Conservation (phyloP, 2,888 invertebrate species). For the Tachina fera region DNA sequence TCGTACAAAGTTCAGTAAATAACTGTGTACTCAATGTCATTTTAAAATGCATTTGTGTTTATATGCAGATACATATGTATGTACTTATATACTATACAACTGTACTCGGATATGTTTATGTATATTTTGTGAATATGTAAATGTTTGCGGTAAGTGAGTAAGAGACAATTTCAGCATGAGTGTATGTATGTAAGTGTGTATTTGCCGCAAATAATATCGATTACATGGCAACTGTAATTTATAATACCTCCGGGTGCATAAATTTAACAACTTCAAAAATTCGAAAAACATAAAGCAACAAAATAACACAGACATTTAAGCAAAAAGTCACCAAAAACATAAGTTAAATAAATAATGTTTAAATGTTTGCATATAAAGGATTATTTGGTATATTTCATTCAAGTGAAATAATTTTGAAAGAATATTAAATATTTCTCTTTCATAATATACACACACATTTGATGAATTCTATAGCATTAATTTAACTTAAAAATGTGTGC, state of each 20-base stretch:
- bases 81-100: too few relatives aligned
- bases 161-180: neutral
- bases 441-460: neutral
- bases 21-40: conserved; percentile 33
- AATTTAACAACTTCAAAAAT: conserved; percentile 60
- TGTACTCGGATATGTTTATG: too few relatives aligned
- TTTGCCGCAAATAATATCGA: conserved; percentile 69
- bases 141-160: neutral
- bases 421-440: conserved; percentile 14
- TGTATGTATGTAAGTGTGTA: conserved; percentile 5
- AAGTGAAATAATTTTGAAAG: conserved; percentile 26
- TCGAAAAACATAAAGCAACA: neutral
- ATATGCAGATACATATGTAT: neutral
- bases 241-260: conserved; percentile 69
- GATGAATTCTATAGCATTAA: conserved; percentile 31
- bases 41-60: conserved; percentile 36
- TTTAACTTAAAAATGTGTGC: neutral
- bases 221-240: conserved; percentile 69
- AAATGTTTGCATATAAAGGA: neutral
- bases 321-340: conserved; percentile 5
- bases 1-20: neutral
- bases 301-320: conserved; percentile 32
- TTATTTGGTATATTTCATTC: neutral
- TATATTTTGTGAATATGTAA: neutral
- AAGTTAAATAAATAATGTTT: conserved; percentile 1